These are phyloP conservation scores for Cryptoprocta ferox DNA, from an alignment of 2,797 vertebrate species.

Conservation along the genomic window DNA sequence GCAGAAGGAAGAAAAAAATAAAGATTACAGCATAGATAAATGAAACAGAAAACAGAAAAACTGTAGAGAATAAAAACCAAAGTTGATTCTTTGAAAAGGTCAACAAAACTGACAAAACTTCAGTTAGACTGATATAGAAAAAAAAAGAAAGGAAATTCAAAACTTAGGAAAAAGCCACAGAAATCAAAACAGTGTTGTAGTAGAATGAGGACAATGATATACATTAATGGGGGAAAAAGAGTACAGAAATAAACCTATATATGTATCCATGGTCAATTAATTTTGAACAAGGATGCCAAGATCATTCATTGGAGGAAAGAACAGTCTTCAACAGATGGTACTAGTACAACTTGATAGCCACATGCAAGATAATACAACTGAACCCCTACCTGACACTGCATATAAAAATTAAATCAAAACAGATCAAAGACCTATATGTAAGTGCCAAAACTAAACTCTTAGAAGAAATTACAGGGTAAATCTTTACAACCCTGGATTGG, in stretches of 20 bases:
- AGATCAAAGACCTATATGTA: not conserved
- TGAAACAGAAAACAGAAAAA: constrained; percentile 2
- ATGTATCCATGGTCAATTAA: not conserved
- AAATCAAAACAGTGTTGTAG: constrained; percentile 11
- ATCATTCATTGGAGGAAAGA: not conserved
- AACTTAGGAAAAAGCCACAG: not conserved
- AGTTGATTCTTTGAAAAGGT: not conserved
- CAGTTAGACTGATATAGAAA: not conserved
- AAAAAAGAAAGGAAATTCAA: not conserved
- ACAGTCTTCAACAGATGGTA: not conserved
- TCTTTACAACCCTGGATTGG: not conserved
- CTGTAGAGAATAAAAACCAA: not conserved
- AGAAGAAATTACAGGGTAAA: not conserved
- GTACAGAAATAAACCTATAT: constrained; percentile 18
- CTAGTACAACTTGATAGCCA: not conserved
- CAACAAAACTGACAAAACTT: constrained; percentile 1
- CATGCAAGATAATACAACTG: not conserved
- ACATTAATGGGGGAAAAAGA: not conserved
- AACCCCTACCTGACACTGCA: not conserved
- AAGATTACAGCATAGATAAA: not conserved
- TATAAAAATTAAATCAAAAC: constrained; percentile 15
- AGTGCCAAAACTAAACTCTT: not conserved
- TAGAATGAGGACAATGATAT: not conserved
- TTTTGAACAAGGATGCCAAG: not conserved
- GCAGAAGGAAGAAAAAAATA: not conserved